Percentiles rank a stretch among this genome's conserved stretches.
Conservation (phyloP, 2,797 vertebrate genomes). For the Dendrocincla tyrannina region DNA sequence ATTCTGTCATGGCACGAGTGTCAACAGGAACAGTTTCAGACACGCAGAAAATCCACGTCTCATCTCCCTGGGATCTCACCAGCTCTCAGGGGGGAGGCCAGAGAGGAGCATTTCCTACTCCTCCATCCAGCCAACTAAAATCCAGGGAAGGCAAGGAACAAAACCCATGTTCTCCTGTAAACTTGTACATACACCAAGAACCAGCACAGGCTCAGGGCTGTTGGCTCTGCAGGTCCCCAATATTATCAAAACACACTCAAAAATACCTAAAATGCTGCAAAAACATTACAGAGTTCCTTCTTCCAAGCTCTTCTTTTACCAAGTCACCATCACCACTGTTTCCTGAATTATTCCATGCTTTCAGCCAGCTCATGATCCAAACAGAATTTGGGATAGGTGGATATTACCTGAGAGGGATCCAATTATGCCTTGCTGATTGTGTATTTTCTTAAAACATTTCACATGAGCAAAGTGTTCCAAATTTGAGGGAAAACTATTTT, state of each 20-base stretch:
- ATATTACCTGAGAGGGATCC: background rate
- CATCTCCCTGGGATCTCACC: background rate
- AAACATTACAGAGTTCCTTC: background rate
- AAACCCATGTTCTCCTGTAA: background rate
- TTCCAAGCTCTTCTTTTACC: background rate
- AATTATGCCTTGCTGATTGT: background rate
- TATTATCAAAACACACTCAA: background rate
- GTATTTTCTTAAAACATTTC: background rate
- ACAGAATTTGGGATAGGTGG: background rate
- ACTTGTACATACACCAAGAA: fast-evolving
- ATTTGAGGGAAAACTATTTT: background rate
- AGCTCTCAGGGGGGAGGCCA: background rate
- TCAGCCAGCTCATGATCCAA: background rate
- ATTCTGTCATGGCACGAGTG: background rate
- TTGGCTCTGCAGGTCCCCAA: background rate
- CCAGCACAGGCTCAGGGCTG: background rate
- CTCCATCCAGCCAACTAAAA: background rate
- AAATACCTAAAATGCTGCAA: background rate
- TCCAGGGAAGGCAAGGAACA: background rate
- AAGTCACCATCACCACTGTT: background rate
- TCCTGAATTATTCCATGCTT: background rate
- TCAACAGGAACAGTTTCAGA: background rate
- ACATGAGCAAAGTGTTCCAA: background rate
- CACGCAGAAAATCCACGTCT: background rate
- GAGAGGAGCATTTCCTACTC: background rate